Conservation (phyloP, 2,797 vertebrate species). For the Bovichtus variegatus region DNA sequence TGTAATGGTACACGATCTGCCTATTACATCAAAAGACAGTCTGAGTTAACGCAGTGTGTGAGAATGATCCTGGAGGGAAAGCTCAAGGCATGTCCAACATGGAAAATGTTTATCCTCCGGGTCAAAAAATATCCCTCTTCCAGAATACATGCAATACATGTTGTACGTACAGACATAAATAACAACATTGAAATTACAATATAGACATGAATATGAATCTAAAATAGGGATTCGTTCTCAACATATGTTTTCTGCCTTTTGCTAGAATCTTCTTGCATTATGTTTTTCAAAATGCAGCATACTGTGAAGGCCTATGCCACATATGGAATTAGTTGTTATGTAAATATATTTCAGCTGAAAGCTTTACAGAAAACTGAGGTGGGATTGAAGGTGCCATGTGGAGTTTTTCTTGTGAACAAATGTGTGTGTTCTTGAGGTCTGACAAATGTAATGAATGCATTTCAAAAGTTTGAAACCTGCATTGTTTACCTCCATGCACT, state of each 20-base stretch:
- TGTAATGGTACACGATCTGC: not conserved
- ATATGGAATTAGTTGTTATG: too few relatives aligned
- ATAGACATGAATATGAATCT: not conserved
- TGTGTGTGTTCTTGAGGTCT: not conserved
- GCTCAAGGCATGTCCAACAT: conserved; percentile 1
- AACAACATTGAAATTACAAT: not conserved
- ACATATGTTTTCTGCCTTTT: not conserved
- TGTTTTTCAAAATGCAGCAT: too few relatives aligned
- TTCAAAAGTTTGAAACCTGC: not conserved
- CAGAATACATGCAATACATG: not conserved
- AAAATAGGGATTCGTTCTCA: not conserved
- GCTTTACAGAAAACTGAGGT: not conserved
- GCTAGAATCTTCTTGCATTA: too few relatives aligned
- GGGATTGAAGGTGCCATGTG: not conserved
- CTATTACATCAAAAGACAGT: not conserved
- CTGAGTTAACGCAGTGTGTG: not conserved
- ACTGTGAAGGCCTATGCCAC: too few relatives aligned
- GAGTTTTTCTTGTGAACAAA: not conserved
- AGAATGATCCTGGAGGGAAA: not conserved
- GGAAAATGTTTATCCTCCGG: not conserved
- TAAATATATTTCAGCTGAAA: too few relatives aligned
- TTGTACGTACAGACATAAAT: not conserved
- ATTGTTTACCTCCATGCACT: not conserved
- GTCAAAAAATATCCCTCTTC: not conserved
- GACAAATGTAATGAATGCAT: not conserved